phyloP scores from a whole-genome alignment of 1,140 invertebrate genomes.

The Aphis gossypii region DNA sequence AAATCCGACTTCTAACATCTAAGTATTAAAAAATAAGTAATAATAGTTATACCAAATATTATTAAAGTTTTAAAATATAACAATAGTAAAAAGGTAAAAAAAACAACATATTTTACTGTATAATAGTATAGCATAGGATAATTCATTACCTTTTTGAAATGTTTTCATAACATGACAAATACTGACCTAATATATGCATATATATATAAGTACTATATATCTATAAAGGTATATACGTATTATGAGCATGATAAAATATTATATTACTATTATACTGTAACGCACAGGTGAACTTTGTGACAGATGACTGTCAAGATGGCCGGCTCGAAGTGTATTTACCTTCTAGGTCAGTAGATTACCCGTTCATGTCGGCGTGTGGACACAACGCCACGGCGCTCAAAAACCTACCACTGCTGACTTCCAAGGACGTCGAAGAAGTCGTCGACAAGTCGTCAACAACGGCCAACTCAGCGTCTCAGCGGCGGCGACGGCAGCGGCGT shows the following conservation, averaged over 20 bases:
- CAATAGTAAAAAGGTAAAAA: not conserved
- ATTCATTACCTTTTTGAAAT: too few species aligned
- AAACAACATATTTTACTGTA: too few species aligned
- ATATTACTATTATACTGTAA: not conserved
- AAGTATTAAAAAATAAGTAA: too few species aligned
- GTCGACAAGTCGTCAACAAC: slow-evolving; percentile 56
- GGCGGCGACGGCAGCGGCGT: slow-evolving; percentile 61
- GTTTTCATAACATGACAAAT: too few species aligned
- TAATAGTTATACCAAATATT: too few species aligned
- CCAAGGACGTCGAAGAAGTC: slow-evolving; percentile 69
- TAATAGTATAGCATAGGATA: too few species aligned
- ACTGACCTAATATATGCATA: too few species aligned
- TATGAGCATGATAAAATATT: too few species aligned
- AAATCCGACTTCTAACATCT: too few species aligned
- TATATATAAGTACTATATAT: too few species aligned
- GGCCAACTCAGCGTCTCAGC: not conserved
- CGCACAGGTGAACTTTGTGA: slow-evolving; percentile 75
- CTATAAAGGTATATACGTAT: too few species aligned
- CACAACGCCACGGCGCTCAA: slow-evolving; percentile 80
- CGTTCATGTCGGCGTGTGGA: slow-evolving; percentile 80
- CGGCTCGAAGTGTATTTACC: slow-evolving; percentile 83
- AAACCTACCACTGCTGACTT: slow-evolving; percentile 79
- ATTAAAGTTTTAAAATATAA: not conserved
- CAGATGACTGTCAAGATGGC: slow-evolving; percentile 81
- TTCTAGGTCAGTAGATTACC: slow-evolving; percentile 67